A percentile compares a stretch with the other conserved stretches of the same genome.
These are phyloP conservation scores for Coelogynopora nodosa DNA, from an alignment of 2,888 invertebrate genomes.

Conservation along the genomic window DNA sequence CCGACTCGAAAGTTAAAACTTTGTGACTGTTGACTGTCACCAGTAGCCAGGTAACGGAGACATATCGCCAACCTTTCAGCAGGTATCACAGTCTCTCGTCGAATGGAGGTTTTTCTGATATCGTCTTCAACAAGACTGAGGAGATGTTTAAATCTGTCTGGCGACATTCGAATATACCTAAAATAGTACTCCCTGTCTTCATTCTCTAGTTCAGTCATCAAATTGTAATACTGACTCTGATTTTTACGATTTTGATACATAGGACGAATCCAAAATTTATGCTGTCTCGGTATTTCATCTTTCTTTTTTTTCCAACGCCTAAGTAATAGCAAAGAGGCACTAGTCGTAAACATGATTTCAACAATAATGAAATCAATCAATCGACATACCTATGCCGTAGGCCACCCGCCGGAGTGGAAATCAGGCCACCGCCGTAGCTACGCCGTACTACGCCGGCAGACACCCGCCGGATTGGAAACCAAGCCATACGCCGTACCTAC, in stretches of 20 bases:
- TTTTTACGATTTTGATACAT: neutral
- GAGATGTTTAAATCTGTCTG: neutral
- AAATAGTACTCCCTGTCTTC: neutral
- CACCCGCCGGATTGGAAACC: neutral
- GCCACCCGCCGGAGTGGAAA: neutral
- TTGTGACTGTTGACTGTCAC: too few relatives aligned
- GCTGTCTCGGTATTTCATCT: neutral
- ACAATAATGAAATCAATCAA: neutral
- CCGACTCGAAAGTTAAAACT: too few relatives aligned
- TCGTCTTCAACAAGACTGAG: neutral
- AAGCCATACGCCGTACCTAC: neutral
- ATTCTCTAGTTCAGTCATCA: neutral
- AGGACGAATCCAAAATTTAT: neutral
- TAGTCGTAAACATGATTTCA: neutral
- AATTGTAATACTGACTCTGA: neutral
- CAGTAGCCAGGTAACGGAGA: too few relatives aligned
- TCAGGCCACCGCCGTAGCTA: neutral
- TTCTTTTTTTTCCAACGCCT: neutral
- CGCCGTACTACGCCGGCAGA: neutral
- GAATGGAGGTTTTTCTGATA: too few relatives aligned
- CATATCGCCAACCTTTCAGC: too few relatives aligned
- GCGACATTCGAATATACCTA: neutral
- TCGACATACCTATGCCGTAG: neutral
- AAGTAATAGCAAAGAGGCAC: neutral
- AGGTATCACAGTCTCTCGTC: too few relatives aligned